These are phyloP conservation scores for Ciconia nigra DNA, from an alignment of 2,797 vertebrate genomes.

Conservation along the genomic window DNA sequence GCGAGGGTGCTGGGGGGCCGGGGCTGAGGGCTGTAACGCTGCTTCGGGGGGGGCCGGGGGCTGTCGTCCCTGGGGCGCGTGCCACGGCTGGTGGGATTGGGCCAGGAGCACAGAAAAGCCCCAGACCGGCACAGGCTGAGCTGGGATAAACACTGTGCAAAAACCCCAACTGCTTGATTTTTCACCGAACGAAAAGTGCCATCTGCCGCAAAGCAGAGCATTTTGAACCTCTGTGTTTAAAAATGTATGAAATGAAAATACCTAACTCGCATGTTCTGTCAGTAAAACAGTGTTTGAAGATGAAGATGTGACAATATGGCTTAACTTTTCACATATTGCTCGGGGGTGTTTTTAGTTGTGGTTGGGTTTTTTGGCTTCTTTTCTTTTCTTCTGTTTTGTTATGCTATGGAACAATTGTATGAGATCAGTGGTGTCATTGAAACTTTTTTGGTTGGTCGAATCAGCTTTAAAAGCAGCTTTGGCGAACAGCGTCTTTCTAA, in stretches of 20 bases:
- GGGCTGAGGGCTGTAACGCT: too few relatives aligned
- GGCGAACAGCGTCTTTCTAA: not conserved
- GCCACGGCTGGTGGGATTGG: fast-evolving
- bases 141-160: not conserved
- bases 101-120: not conserved
- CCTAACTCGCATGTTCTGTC: not conserved
- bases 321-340: not conserved
- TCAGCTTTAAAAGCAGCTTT: not conserved
- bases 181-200: not conserved
- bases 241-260: not conserved
- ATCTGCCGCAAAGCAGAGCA: not conserved
- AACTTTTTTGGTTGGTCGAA: not conserved
- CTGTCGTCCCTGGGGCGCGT: not conserved
- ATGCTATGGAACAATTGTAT: too few relatives aligned
- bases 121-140: too few relatives aligned
- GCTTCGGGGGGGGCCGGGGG: not conserved
- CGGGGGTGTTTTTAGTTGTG: not conserved
- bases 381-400: not conserved
- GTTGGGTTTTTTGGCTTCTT: not conserved
- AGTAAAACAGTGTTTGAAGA: not conserved
- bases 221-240: not conserved
- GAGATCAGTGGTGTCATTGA: not conserved
- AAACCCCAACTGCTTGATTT: not conserved
- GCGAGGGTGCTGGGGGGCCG: too few relatives aligned
- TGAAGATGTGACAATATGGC: not conserved